Evolutionary conservation across 2,797 vertebrate species (phyloP), one percentile per base, ranked within the genome.

Genomic region (Chiroxiphia lanceolata): DNA sequence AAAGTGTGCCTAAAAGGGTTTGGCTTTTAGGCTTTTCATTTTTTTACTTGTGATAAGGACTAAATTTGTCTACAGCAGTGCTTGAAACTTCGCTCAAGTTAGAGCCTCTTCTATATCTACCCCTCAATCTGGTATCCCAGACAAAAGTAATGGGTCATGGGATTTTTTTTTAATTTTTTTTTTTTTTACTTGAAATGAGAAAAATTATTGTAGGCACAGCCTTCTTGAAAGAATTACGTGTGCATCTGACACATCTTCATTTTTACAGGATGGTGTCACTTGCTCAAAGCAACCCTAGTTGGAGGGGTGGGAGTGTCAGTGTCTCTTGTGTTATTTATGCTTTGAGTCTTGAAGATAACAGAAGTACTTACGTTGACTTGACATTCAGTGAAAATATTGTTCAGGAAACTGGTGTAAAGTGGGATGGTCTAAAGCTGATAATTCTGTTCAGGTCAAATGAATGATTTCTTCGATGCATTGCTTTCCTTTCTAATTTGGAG

Each of bases 241-340:
- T 92, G 54, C 59, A 51, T 87, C 70, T 96, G 93, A 76, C 87
- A 91, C 91, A 11, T 83, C 72, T 79, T 63, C 20, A 11, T 82
- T 96, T 94, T 95, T 95, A 51, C 7, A 5, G 84, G 59, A 45
- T 89, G 84, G 36, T 91, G 87, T 94, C 71, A 74, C 56, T 91
- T 94, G 42, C 81, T 84, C 34, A 59, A 70, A 95, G 50, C 70
- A 92, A 70, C 72, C 68, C 48, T 92, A 29, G 59, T 59, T 93
- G 70, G 54, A 74, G 63, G 26, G 50, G 45, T 89, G 75, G 59
- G 48, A 53, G 78, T 89, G 87, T 92, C 75, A 87, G 38, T 79
- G 25, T 83, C 67, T 90, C 10, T 65, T 61, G 4, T 64, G 78
- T 93, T 94, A 91, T 84, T 94, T 92, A 72, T 87, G 59, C n/a